A percentile compares a stretch with the other conserved stretches of the same genome.
Evolutionary conservation across 1,140 invertebrate genomes (phyloP).

Genomic region (Rhizoglyphus robini): DNA sequence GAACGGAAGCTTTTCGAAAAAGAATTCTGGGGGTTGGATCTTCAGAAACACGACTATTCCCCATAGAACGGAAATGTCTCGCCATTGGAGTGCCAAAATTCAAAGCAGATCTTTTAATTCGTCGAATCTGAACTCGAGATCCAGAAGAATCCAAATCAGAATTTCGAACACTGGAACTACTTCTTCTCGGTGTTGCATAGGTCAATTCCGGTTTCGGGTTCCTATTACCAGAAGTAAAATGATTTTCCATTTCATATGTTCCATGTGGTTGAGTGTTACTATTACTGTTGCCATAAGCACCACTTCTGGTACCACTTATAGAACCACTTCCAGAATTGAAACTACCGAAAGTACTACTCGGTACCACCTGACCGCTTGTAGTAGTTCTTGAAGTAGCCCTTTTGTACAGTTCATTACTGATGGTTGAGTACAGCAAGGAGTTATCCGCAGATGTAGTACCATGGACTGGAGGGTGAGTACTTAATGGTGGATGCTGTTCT

Average conservation of each 20-base stretch:
- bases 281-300: too few relatives aligned
- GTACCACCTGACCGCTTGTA: too few relatives aligned
- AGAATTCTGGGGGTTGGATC: neutral
- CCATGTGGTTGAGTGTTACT: neutral
- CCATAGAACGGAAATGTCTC: too few relatives aligned
- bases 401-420: conserved; percentile 6
- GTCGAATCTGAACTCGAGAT: neutral
- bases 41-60: too few relatives aligned
- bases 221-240: neutral
- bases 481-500: too few relatives aligned
- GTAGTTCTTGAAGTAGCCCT: neutral
- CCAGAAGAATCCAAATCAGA: neutral
- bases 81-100: neutral
- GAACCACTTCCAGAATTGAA: too few relatives aligned
- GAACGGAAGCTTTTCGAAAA: conserved; percentile 12
- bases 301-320: too few relatives aligned
- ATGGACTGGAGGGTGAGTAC: neutral
- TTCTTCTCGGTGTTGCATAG: neutral
- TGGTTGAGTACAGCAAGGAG: neutral
- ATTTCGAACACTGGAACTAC: too few relatives aligned
- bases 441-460: neutral
- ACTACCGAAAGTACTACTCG: too few relatives aligned
- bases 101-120: neutral
- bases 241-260: neutral
- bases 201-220: neutral